Base-by-base conservation (phyloP, 64 coral and sea anemone species). In the Orbicella faveolata region DNA sequence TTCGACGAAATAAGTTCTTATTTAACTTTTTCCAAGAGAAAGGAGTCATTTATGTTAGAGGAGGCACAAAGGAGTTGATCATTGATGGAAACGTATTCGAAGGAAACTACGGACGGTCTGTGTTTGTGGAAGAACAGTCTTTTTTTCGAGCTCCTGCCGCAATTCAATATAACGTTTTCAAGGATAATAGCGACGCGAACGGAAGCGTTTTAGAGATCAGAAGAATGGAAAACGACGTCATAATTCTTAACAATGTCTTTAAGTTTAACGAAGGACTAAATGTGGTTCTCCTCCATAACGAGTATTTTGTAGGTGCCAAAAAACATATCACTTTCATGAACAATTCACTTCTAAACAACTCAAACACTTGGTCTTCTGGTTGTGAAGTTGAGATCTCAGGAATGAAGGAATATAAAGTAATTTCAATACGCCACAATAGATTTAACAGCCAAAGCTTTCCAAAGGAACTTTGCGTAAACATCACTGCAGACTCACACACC, bases 1-100 rank as follows among this genome's bases (percentile, higher is more conserved):
- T 96, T 18, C 75, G 34, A 35, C 55, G 23, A 34, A 96, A 96
- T 52, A 17, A 21, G 9, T 96, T 96, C 53, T 57, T 79, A 26
- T 36, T 33, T 63, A 96, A 96, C 41, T 7, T 57, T 0, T 89
- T 86, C 54, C 53, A 79, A 52, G 61, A 80, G 17, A 93, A 93
- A 16, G 80, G 85, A 21, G 80, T 96, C 4, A 89, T 96, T 13
- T 17, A 78, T 63, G 8, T 89, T n/a, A 21, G 4, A 74, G 18
- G 83, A 1, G 25, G 57, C 10, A 25, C 65, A 21, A 79, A 63
- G 17, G 35, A 16, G 19, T 16, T 96, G 13, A 10, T 76, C 15
- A 61, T 88, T 63, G 86, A 75, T 3, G 25, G 53, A 36, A 88
- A 88, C 52, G 12, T 76, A 6, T 88, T 88, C 61, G 53, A 61